A percentile compares a stretch with the other conserved stretches of the same genome.
phyloP scores from a whole-genome alignment of 2,888 invertebrate genomes.

The Melinaea menophilus region DNA sequence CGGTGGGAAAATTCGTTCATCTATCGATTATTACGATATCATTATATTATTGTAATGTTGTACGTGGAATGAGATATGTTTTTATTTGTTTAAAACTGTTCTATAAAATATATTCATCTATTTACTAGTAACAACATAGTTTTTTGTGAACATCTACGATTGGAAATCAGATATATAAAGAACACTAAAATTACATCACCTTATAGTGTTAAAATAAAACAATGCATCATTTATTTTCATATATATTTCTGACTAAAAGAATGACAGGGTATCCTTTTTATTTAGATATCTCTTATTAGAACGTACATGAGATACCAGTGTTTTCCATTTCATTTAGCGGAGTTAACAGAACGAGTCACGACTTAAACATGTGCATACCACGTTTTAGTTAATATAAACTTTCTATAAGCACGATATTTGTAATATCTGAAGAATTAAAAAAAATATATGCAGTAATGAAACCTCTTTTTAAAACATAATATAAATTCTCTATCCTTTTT shows the following conservation, averaged over 20 bases:
- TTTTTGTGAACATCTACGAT: too few relatives aligned
- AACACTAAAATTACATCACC: neutral
- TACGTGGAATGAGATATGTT: neutral
- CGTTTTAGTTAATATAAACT: slow-evolving; percentile 1
- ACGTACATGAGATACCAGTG: neutral
- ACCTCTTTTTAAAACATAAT: neutral
- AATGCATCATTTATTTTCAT: too few relatives aligned
- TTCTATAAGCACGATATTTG: slow-evolving; percentile 12
- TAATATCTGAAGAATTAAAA: neutral
- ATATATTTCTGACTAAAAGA: too few relatives aligned
- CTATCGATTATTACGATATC: slow-evolving; percentile 48
- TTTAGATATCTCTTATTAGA: too few relatives aligned
- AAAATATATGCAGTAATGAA: neutral
- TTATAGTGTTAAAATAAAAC: too few relatives aligned
- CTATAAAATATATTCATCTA: too few relatives aligned
- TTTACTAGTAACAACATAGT: too few relatives aligned
- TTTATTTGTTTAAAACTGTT: too few relatives aligned
- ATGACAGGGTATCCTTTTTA: too few relatives aligned
- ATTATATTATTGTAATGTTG: slow-evolving; percentile 13
- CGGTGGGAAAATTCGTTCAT: slow-evolving; percentile 65
- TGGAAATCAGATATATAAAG: too few relatives aligned
- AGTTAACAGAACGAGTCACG: neutral
- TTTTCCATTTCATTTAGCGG: neutral
- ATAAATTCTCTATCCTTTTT: too few relatives aligned
- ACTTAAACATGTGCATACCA: slow-evolving; percentile 1